Conservation (phyloP, 2,888 invertebrate species). For the Cataglyphis rosenhaueri region DNA sequence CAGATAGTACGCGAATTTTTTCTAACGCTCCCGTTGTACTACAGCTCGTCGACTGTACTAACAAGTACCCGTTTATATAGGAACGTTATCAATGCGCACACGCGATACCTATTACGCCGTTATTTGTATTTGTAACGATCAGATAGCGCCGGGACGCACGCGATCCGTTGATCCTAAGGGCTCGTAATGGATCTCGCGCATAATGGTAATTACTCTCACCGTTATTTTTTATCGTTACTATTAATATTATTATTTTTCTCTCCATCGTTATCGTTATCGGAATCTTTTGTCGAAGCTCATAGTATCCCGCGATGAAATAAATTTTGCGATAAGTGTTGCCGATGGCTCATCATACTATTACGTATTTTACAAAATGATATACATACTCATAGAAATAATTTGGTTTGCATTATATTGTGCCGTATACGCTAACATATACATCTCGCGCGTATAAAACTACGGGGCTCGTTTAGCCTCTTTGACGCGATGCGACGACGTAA, state of each 20-base stretch:
- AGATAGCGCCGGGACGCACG: conserved; percentile 52
- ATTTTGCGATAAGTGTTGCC: background rate
- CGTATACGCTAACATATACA: background rate
- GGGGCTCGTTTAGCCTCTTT: conserved; percentile 7
- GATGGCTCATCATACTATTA: background rate
- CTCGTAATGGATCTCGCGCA: conserved; percentile 47
- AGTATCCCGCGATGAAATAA: conserved; percentile 14
- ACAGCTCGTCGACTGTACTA: conserved; percentile 46
- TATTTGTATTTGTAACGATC: conserved; percentile 56
- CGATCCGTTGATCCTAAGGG: conserved; percentile 49
- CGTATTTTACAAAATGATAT: background rate
- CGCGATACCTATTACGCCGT: conserved; percentile 54
- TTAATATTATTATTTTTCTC: conserved; percentile 38
- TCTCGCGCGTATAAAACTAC: background rate
- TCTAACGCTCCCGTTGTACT: conserved; percentile 26
- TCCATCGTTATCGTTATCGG: conserved; percentile 23
- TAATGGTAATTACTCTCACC: conserved; percentile 43
- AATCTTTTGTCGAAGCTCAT: conserved; percentile 26
- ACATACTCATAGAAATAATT: background rate
- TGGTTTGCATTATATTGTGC: background rate
- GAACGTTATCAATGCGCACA: conserved; percentile 53
- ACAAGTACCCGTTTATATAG: conserved; percentile 54
- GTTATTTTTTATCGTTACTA: conserved; percentile 47
- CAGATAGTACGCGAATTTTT: conserved; percentile 22
- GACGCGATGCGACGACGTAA: background rate